phyloP scores from a whole-genome alignment of 2,113 vertebrate species.

The Cynocephalus volans region DNA sequence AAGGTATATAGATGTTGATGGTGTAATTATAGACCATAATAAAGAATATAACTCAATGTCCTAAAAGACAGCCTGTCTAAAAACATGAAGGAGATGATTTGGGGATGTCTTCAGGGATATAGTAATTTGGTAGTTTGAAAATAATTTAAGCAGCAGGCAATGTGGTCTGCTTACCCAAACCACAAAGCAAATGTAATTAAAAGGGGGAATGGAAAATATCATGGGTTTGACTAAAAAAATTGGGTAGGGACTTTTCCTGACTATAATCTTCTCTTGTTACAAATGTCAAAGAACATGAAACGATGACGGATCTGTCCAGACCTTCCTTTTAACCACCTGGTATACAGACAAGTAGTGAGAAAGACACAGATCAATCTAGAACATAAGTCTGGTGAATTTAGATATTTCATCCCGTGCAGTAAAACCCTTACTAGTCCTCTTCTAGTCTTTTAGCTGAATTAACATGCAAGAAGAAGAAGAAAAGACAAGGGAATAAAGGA shows the following conservation, averaged over 20 bases:
- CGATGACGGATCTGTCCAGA: not conserved
- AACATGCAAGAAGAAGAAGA: conserved; percentile 24
- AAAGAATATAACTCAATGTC: conserved; percentile 68
- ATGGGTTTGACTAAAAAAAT: conserved; percentile 25
- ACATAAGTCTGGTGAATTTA: not conserved
- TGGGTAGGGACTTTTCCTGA: conserved; percentile 56
- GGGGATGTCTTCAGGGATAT: conserved; percentile 53
- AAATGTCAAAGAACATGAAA: conserved; percentile 9
- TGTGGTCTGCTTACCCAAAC: conserved; percentile 75
- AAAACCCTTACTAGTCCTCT: not conserved
- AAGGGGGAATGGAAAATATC: conserved; percentile 80
- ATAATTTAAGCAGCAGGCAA: conserved; percentile 78
- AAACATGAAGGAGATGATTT: conserved; percentile 66
- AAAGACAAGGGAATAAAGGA: not conserved
- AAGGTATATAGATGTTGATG: conserved; percentile 60
- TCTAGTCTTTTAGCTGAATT: not conserved
- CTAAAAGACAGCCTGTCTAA: conserved; percentile 65
- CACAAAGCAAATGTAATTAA: conserved; percentile 76
- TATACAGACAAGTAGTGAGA: not conserved
- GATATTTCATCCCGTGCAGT: not conserved
- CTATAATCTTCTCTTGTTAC: conserved; percentile 65
- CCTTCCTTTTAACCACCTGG: not conserved
- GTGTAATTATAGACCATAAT: conserved; percentile 66
- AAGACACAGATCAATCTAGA: not conserved
- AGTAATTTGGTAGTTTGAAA: conserved; percentile 78